phyloP scores from a whole-genome alignment of 64 coral and sea anemone genomes.

The Dendronephthya gigantea region DNA sequence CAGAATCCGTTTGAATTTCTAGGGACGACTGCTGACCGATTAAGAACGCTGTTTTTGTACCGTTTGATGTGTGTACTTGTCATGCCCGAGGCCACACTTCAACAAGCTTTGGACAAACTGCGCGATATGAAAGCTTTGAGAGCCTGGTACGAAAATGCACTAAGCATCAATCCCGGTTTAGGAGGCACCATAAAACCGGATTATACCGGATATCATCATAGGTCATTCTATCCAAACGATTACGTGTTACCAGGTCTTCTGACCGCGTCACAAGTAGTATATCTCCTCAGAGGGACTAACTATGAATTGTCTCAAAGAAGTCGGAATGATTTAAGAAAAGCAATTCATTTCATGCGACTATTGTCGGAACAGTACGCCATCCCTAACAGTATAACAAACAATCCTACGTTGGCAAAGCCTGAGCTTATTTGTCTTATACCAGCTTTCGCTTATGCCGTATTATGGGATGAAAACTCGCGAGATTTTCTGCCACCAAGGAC shows the following conservation, averaged over 20 bases:
- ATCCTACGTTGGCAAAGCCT: not conserved
- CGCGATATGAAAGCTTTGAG: constrained; percentile 17
- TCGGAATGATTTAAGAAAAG: not conserved
- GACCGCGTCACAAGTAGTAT: not conserved
- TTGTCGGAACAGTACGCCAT: not conserved
- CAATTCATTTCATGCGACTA: not conserved
- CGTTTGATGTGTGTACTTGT: constrained; percentile 6
- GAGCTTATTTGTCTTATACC: constrained; percentile 11
- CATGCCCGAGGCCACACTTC: constrained; percentile 12
- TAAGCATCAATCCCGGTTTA: not conserved
- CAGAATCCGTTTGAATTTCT: constrained; percentile 24
- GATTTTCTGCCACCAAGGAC: not conserved
- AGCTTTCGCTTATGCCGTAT: not conserved
- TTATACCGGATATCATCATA: constrained; percentile 3
- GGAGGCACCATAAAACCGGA: constrained; percentile 1
- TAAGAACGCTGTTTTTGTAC: constrained; percentile 13
- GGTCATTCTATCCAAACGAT: not conserved
- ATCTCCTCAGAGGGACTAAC: not conserved
- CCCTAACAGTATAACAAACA: not conserved
- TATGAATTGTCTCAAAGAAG: not conserved
- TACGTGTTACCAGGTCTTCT: constrained; percentile 7
- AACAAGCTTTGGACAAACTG: not conserved
- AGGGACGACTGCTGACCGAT: constrained; percentile 16
- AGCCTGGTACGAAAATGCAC: not conserved
- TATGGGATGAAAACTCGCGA: not conserved